Conservation (phyloP, 2,113 vertebrate genomes). For the Thalassarche chlororhynchos region DNA sequence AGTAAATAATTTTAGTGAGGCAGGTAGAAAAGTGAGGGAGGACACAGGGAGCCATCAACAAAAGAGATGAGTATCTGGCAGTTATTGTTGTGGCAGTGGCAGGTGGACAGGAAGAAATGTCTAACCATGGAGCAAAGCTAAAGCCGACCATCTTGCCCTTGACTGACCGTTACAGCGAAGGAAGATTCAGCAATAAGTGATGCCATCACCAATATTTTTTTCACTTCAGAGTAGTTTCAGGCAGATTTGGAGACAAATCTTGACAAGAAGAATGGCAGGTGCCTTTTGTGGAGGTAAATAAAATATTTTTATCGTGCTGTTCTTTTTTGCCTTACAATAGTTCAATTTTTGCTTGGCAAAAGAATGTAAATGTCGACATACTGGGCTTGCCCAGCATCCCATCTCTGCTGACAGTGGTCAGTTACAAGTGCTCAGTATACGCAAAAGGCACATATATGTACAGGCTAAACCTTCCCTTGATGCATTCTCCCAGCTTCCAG, state of each 20-base stretch:
- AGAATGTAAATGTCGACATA: background rate
- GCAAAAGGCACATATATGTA: background rate
- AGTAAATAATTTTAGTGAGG: background rate
- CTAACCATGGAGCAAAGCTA: background rate
- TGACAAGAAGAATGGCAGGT: background rate
- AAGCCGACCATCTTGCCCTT: background rate
- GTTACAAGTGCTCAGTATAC: background rate
- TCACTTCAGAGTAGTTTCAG: background rate
- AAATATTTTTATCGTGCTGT: background rate
- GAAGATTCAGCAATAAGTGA: background rate
- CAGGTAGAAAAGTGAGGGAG: background rate
- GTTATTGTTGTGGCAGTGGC: background rate
- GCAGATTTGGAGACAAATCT: background rate
- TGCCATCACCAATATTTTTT: constrained; percentile 12
- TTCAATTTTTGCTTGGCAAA: background rate
- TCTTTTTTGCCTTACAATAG: background rate
- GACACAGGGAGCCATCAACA: background rate
- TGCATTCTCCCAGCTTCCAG: background rate
- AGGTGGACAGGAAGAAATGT: background rate
- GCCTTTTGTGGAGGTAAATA: background rate
- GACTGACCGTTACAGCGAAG: background rate
- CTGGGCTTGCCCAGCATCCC: background rate
- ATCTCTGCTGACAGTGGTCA: background rate
- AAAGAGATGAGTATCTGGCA: background rate
- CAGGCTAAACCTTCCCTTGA: background rate